phyloP scores from a whole-genome alignment of 2,888 invertebrate species.

The Uloborus plumipes region DNA sequence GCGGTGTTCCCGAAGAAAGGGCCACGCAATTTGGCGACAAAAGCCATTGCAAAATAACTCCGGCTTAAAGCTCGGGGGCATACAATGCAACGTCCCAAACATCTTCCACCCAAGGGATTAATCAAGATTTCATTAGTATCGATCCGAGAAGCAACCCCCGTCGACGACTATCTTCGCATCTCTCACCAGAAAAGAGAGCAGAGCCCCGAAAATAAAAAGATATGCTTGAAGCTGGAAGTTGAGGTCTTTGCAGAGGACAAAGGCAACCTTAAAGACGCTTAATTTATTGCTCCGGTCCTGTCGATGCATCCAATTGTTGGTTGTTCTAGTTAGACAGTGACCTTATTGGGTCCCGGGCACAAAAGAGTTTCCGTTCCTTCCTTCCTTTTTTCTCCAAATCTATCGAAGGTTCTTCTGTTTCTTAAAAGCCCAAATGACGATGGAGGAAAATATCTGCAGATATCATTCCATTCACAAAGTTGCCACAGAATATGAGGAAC shows the following conservation, averaged over 20 bases:
- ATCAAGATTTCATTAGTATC: slow-evolving; percentile 65
- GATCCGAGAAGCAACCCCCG: slow-evolving; percentile 39
- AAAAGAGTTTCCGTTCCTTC: slow-evolving; percentile 35
- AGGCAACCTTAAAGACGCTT: slow-evolving; percentile 62
- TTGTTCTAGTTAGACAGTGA: slow-evolving; percentile 64
- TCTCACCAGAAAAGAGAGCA: slow-evolving; percentile 43
- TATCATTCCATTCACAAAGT: slow-evolving; percentile 56
- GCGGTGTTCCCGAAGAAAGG: slow-evolving; percentile 43
- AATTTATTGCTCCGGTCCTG: slow-evolving; percentile 56
- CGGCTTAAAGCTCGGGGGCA: slow-evolving; percentile 58
- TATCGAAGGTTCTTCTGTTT: slow-evolving; percentile 35
- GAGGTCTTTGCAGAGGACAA: slow-evolving; percentile 48
- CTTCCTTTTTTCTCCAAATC: slow-evolving; percentile 9
- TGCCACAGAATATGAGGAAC: slow-evolving; percentile 42
- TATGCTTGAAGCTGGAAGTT: slow-evolving; percentile 40
- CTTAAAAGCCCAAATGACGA: slow-evolving; percentile 59
- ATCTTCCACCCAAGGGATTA: slow-evolving; percentile 62
- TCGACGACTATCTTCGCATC: slow-evolving; percentile 57
- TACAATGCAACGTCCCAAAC: slow-evolving; percentile 56
- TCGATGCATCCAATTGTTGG: slow-evolving; percentile 64
- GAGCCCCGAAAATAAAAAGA: slow-evolving; percentile 55
- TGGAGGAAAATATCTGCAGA: slow-evolving; percentile 52
- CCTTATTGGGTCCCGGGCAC: slow-evolving; percentile 60
- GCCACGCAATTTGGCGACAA: slow-evolving; percentile 59
- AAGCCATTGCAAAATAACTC: slow-evolving; percentile 54